Evolutionary conservation across 2,797 vertebrate species (phyloP).

Genomic region (Cygnus olor): DNA sequence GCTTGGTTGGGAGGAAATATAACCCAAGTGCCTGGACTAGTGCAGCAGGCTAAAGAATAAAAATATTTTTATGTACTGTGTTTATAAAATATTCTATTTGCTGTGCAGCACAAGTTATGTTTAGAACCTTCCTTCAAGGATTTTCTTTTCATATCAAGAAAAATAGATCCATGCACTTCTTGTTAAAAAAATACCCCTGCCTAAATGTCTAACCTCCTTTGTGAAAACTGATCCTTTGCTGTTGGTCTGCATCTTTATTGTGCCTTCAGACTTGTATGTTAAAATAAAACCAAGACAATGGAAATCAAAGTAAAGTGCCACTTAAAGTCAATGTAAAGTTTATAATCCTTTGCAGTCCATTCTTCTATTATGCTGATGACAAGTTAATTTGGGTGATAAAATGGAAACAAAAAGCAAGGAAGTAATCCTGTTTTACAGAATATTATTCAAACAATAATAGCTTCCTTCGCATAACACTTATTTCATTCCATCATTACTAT

Average conservation of each 20-base stretch:
- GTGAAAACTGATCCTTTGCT: slow-evolving; percentile 50
- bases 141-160: slow-evolving; percentile 35
- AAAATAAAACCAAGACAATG: slow-evolving; percentile 51
- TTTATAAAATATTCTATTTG: slow-evolving; percentile 64
- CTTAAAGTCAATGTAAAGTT: slow-evolving; percentile 56
- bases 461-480: slow-evolving; percentile 38
- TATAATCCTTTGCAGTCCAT: slow-evolving; percentile 56
- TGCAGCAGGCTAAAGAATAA: slow-evolving; percentile 33
- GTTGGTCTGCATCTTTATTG: slow-evolving; percentile 40
- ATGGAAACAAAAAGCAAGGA: slow-evolving; percentile 69
- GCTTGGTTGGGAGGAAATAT: slow-evolving; percentile 46
- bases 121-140: slow-evolving; percentile 39
- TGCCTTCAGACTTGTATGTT: slow-evolving; percentile 3
- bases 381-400: slow-evolving; percentile 73
- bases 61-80: slow-evolving; percentile 48
- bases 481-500: slow-evolving; percentile 72
- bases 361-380: slow-evolving; percentile 60
- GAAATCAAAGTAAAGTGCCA: slow-evolving; percentile 51
- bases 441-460: slow-evolving; percentile 69
- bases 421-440: slow-evolving; percentile 66
- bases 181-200: slow-evolving; percentile 36
- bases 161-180: slow-evolving; percentile 39
- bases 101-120: slow-evolving; percentile 1
- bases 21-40: slow-evolving; percentile 49
- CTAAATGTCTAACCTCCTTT: slow-evolving; percentile 27